Percentiles rank a stretch among this genome's conserved stretches.
These are phyloP conservation scores for Tromatobia lineatoria DNA, from an alignment of 2,888 invertebrate species.

Conservation along the genomic window DNA sequence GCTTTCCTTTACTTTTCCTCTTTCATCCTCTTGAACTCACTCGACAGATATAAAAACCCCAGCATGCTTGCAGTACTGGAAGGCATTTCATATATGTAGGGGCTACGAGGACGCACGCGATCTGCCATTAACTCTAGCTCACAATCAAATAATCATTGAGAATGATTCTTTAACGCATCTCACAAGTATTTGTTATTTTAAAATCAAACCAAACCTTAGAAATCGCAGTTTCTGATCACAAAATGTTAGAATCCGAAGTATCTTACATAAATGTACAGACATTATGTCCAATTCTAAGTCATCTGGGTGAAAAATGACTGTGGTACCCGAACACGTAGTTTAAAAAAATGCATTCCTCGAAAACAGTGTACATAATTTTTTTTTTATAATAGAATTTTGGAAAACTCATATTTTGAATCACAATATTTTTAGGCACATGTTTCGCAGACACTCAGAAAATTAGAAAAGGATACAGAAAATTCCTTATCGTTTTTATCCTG, in stretches of 20 bases:
- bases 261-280: too few relatives aligned
- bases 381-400: too few relatives aligned
- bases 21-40: slow-evolving; percentile 34
- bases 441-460: too few relatives aligned
- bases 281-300: too few relatives aligned
- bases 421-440: too few relatives aligned
- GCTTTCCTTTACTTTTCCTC: slow-evolving; percentile 27
- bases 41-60: slow-evolving; percentile 20
- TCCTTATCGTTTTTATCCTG: not conserved
- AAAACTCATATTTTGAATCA: too few relatives aligned
- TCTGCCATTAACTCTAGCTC: not conserved
- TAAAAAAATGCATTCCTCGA: too few relatives aligned
- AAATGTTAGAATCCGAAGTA: too few relatives aligned
- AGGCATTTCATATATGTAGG: not conserved
- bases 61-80: not conserved
- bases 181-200: not conserved
- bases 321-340: too few relatives aligned
- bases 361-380: too few relatives aligned
- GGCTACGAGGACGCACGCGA: slow-evolving; percentile 17
- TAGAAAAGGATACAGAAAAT: not conserved
- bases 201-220: not conserved
- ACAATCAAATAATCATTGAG: not conserved
- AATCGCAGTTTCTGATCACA: not conserved
- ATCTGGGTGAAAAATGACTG: too few relatives aligned
- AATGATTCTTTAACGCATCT: not conserved